Conservation (phyloP, 2,797 vertebrate genomes). For the Muscicapa striata region DNA sequence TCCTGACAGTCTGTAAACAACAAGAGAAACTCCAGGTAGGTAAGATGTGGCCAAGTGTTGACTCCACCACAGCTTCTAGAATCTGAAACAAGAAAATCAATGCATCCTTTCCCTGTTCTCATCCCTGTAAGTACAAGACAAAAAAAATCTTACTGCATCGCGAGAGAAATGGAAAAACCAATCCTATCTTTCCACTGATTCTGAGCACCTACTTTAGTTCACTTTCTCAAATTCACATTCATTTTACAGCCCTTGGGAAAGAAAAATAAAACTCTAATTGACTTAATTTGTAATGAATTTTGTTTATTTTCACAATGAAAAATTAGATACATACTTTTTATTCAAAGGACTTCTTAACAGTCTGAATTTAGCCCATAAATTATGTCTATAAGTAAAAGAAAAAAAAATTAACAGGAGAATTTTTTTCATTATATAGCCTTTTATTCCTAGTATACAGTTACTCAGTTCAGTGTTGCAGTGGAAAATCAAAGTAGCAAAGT, state of each 20-base stretch:
- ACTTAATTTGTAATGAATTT: neutral
- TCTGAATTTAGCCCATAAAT: neutral
- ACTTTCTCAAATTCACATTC: neutral
- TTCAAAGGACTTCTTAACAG: neutral
- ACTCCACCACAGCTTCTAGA: neutral
- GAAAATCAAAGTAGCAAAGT: neutral
- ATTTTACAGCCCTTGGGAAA: neutral
- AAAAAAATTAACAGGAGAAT: neutral
- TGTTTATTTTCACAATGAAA: neutral
- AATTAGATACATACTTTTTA: neutral
- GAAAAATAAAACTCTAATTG: neutral
- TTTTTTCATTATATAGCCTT: neutral
- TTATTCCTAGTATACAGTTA: neutral
- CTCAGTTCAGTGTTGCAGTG: neutral
- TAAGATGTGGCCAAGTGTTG: neutral
- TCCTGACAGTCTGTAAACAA: conserved; percentile 68
- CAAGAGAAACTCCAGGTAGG: neutral
- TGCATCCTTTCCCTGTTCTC: neutral
- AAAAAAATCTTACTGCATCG: neutral
- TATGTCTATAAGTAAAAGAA: neutral
- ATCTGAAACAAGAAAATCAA: neutral
- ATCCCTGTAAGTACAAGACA: neutral
- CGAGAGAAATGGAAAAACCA: neutral
- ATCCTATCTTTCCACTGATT: neutral
- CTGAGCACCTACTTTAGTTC: neutral